phyloP scores from a whole-genome alignment of 2,113 vertebrate genomes.

The Heterochromis multidens region DNA sequence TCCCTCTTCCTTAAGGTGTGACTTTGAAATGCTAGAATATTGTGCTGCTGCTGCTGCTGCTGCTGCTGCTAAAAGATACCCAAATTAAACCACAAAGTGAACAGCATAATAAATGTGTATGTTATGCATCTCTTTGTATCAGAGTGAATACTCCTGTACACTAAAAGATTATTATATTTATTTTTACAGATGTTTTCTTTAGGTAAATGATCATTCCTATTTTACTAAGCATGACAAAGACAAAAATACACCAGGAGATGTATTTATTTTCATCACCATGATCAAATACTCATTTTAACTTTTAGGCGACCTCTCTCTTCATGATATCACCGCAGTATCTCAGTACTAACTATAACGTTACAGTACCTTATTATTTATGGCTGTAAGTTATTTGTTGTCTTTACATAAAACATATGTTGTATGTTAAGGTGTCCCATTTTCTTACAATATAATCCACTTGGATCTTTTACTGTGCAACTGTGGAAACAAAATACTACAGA shows the following conservation, averaged over 20 bases:
- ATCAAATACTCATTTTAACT: constrained; percentile 2
- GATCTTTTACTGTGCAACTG: background rate
- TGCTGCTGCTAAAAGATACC: constrained; percentile 42
- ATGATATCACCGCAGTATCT: constrained; percentile 82
- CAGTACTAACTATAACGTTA: constrained; percentile 70
- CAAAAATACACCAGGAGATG: background rate
- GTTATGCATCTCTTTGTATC: background rate
- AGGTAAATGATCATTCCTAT: background rate
- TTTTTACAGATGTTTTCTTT: constrained; percentile 8
- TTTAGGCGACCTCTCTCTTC: constrained; percentile 49
- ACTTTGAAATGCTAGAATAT: constrained; percentile 53
- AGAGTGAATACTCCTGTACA: background rate
- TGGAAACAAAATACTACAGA: background rate
- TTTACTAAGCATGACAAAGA: background rate
- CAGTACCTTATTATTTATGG: constrained; percentile 81
- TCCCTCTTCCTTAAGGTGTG: constrained; percentile 33
- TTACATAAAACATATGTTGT: constrained; percentile 81
- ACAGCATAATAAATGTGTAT: constrained; percentile 18
- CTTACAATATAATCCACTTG: background rate
- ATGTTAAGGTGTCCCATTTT: constrained; percentile 79
- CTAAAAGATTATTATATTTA: constrained; percentile 8
- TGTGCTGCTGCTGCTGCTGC: constrained; percentile 68
- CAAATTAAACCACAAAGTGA: constrained; percentile 51
- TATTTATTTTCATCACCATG: background rate
- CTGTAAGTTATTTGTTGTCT: constrained; percentile 90